Evolutionary conservation across 2,888 invertebrate species (phyloP).

Genomic region (Drosophila melanosoma): DNA sequence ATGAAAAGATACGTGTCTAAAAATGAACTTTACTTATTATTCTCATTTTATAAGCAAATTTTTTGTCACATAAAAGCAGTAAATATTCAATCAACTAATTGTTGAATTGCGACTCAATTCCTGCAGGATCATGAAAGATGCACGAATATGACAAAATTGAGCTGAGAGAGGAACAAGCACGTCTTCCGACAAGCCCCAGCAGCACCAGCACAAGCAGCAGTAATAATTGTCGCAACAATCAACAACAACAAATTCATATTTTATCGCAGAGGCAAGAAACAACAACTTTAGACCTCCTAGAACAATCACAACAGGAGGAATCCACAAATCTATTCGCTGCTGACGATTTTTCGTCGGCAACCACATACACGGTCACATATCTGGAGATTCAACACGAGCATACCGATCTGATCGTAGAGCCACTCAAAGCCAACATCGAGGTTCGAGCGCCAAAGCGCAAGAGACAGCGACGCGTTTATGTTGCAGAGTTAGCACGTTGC

Average conservation of each 20-base stretch:
- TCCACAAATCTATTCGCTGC: constrained; percentile 22
- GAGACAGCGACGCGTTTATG: constrained; percentile 62
- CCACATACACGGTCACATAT: constrained; percentile 25
- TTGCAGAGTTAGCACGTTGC: constrained; percentile 51
- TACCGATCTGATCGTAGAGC: constrained; percentile 42
- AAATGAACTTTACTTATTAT: neutral
- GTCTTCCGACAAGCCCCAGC: constrained; percentile 76
- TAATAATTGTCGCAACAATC: constrained; percentile 16
- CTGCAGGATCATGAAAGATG: constrained; percentile 84
- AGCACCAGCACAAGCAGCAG: constrained; percentile 30
- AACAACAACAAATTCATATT: constrained; percentile 2
- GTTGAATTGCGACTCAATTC: constrained; percentile 20
- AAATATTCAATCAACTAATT: constrained; percentile 5
- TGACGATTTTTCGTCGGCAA: constrained; percentile 1
- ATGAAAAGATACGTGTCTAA: neutral
- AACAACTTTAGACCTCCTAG: constrained; percentile 1
- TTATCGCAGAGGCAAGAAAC: constrained; percentile 1
- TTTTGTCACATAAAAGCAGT: neutral
- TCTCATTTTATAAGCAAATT: neutral
- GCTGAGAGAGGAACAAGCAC: constrained; percentile 82
- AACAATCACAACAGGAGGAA: constrained; percentile 15
- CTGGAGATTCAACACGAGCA: constrained; percentile 33
- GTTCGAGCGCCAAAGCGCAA: constrained; percentile 38
- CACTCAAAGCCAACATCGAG: constrained; percentile 12
- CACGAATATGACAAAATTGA: constrained; percentile 83